Evolutionary conservation across 2,113 vertebrate genomes (phyloP).

Genomic region (Leptocoma aspasia): DNA sequence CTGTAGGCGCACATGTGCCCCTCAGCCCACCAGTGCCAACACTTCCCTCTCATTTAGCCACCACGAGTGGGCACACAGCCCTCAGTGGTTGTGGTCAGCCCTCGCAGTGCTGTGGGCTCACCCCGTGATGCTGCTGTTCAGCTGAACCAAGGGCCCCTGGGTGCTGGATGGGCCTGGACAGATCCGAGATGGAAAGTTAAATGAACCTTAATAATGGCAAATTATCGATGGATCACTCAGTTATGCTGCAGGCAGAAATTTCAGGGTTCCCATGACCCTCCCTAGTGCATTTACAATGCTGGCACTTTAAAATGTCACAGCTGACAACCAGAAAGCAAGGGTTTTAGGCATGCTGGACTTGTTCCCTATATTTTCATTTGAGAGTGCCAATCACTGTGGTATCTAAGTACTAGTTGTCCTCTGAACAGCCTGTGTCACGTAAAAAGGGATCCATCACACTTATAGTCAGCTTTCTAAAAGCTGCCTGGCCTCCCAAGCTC

Average conservation of each 20-base stretch:
- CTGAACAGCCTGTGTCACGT: neutral
- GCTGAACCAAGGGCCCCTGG: neutral
- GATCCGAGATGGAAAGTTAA: neutral
- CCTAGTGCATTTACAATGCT: neutral
- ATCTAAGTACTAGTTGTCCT: conserved; percentile 41
- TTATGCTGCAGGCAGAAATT: neutral
- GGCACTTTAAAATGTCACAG: neutral
- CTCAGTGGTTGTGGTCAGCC: neutral
- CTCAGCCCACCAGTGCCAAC: neutral
- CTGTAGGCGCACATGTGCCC: neutral
- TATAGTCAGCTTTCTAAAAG: neutral
- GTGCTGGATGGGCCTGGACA: neutral
- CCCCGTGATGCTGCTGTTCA: neutral
- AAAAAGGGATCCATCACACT: neutral
- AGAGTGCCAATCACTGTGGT: conserved; percentile 12
- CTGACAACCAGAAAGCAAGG: neutral
- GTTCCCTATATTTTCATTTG: conserved; percentile 6
- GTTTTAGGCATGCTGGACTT: neutral
- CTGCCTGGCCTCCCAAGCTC: neutral
- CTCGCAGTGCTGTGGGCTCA: neutral
- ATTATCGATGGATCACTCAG: neutral
- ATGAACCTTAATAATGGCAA: neutral
- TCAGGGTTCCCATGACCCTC: neutral
- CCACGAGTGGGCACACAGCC: neutral
- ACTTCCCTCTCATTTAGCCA: neutral